These are phyloP conservation scores for Regulus satrapa DNA, from an alignment of 2,113 vertebrate species.

Conservation along the genomic window DNA sequence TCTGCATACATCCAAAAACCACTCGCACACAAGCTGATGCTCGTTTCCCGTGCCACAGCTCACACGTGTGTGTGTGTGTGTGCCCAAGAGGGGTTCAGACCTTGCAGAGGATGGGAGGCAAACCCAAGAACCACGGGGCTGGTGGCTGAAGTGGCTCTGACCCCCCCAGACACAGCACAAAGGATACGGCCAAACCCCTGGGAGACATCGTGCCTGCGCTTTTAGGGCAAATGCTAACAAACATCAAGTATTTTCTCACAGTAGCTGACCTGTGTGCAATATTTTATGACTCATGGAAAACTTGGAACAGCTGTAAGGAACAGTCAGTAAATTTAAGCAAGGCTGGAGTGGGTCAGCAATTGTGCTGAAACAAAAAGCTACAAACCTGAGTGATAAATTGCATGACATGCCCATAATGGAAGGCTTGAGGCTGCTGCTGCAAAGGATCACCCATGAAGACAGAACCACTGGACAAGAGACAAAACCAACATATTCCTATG, in stretches of 20 bases:
- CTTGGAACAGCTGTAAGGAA: not conserved
- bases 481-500: not conserved
- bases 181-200: not conserved
- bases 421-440: not conserved
- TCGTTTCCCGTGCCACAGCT: not conserved
- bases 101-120: not conserved
- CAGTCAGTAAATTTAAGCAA: not conserved
- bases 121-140: not conserved
- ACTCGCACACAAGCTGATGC: not conserved
- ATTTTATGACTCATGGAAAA: slow-evolving; percentile 18
- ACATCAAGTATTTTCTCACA: not conserved
- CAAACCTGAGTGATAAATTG: slow-evolving; percentile 3
- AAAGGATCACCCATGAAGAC: not conserved
- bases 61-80: not conserved
- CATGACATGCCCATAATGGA: not conserved
- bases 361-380: not conserved
- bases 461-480: not conserved
- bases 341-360: not conserved
- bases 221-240: not conserved
- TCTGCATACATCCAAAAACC: not conserved
- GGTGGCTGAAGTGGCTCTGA: not conserved
- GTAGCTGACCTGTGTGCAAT: not conserved
- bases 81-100: not conserved
- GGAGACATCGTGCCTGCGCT: not conserved
- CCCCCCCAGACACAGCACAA: not conserved